Base-by-base conservation (phyloP, 2,797 vertebrate genomes). In the Serranus cabrilla region DNA sequence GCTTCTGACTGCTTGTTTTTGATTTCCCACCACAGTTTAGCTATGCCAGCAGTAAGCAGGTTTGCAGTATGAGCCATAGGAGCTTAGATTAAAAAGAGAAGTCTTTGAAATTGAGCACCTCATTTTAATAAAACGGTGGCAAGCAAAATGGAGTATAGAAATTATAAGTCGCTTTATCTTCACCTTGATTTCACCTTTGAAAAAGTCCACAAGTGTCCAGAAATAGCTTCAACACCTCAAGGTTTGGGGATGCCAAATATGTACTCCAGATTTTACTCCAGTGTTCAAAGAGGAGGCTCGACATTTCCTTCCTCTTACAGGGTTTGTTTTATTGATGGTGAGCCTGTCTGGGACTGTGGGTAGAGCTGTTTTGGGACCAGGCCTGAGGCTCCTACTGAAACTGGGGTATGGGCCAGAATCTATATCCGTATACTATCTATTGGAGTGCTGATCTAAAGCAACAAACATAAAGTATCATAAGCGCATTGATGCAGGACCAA, bases 251-350 rank as follows among this genome's bases (percentile, higher is more conserved):
- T 4, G 10, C 10, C 12, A 50, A 31, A 46, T 47, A 42, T 43
- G 21, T 42, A 18, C 43, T 63, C 1, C 23, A 51, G 39, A 64
- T 54, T 61, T 60, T 12, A 18, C 23, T 65, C 39, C 17, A 67
- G 31, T 1, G 13, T 47, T 70, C 21, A 55, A 59, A 63, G 45
- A 40, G 39, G 71, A 71, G 20, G 62, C 56, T 8, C 13, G 11
- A 68, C 60, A 54, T 70, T 75, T 74, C 46, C 14, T 73, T 67
- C 42, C 43, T 55, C 49, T 57, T 57, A 23, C n/a, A 50, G 7
- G 9, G 45, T 76, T 80, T 78, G 65, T 65, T 85, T 87, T 89
- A 87, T 82, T 84, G 76, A 87, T 87, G 78, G 46, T 20, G 70
- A 49, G 61, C 56, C 82, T n/a, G 71, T 76, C 60, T 67, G 39